Conservation (phyloP, 2,797 vertebrate genomes). For the Novumbra hubbsi region DNA sequence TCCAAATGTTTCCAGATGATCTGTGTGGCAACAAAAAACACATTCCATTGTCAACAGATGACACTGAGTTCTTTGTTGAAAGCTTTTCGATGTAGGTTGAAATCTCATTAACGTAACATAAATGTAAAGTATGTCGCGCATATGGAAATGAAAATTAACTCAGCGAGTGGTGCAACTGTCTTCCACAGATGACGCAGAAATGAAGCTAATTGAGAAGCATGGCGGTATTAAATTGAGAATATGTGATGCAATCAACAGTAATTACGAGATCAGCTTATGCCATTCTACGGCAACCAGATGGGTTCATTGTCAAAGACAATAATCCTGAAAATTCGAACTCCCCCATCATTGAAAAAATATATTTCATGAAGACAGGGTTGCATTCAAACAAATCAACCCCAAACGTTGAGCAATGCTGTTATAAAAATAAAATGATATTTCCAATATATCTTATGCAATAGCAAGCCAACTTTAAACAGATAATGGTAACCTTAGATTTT, state of each 20-base stretch:
- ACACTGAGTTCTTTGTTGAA: neutral
- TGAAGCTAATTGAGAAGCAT: constrained; percentile 51
- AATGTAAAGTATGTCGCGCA: neutral
- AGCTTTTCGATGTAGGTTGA: neutral
- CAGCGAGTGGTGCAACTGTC: constrained; percentile 8
- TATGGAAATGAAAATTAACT: constrained; percentile 4
- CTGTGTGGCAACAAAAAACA: constrained; percentile 38
- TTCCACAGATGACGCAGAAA: constrained; percentile 27
- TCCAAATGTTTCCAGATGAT: constrained; percentile 51
- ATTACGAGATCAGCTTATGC: constrained; percentile 61
- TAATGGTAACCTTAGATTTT: constrained; percentile 13
- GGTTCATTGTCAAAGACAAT: constrained; percentile 48
- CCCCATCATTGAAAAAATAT: constrained; percentile 41
- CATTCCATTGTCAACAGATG: constrained; percentile 23
- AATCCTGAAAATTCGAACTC: constrained; percentile 57
- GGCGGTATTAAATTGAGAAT: constrained; percentile 72
- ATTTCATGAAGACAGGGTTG: constrained; percentile 36
- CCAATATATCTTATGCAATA: constrained; percentile 41
- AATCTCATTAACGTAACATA: neutral
- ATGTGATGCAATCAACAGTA: constrained; percentile 80
- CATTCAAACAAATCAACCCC: constrained; percentile 28
- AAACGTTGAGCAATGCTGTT: constrained; percentile 27
- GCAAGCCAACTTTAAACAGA: constrained; percentile 25
- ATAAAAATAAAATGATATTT: constrained; percentile 2
- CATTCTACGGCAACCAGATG: constrained; percentile 53